Evolutionary conservation across 2,797 vertebrate genomes (phyloP).

Genomic region (Thripadectes ignobilis): DNA sequence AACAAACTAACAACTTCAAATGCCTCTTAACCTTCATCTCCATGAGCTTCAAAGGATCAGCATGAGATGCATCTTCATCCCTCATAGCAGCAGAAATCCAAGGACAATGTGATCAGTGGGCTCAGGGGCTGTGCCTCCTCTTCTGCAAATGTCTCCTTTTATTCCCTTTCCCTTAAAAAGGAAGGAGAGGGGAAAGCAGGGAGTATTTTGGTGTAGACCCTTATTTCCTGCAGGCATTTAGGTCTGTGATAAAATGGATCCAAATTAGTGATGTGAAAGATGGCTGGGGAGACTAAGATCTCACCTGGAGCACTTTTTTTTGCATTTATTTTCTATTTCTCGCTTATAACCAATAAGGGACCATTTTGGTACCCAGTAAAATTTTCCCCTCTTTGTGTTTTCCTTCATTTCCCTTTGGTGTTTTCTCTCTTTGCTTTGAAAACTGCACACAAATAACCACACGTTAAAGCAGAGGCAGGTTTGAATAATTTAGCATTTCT

Average conservation of each 20-base stretch:
- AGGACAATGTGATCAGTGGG: not conserved
- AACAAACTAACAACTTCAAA: slow-evolving; percentile 54
- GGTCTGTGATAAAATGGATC: not conserved
- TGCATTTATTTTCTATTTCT: not conserved
- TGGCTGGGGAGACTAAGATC: not conserved
- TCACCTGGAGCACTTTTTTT: not conserved
- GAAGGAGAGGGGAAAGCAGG: not conserved
- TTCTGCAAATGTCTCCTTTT: not conserved
- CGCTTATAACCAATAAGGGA: not conserved
- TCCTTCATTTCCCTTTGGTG: not conserved
- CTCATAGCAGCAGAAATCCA: slow-evolving; percentile 1
- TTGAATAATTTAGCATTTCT: not conserved
- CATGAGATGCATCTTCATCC: slow-evolving; percentile 9
- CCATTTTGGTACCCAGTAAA: not conserved
- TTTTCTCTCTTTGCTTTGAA: not conserved
- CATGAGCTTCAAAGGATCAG: slow-evolving; percentile 53
- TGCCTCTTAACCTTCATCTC: slow-evolving; percentile 58
- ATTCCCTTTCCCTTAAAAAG: not conserved
- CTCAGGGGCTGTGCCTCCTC: not conserved
- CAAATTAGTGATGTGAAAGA: not conserved
- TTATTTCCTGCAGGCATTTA: not conserved
- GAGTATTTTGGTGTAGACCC: not conserved
- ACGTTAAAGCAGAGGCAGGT: not conserved
- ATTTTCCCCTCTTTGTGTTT: not conserved
- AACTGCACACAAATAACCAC: rapidly evolving